Conservation (phyloP, 2,113 vertebrate genomes). For the Prunella fulvescens region DNA sequence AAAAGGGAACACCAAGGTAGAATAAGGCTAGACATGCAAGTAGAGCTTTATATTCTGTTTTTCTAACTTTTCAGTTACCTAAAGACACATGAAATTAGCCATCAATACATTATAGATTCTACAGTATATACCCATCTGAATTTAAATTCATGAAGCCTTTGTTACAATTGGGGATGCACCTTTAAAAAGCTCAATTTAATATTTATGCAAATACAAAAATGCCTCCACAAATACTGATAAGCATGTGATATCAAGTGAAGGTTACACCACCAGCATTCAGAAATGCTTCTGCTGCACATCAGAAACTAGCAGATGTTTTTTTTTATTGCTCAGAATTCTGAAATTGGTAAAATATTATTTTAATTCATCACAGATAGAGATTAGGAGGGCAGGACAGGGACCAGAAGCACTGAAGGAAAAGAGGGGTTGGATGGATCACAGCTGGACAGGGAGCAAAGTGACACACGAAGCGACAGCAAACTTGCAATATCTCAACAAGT, state of each 20-base stretch:
- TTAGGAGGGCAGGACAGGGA: not conserved
- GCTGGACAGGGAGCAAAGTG: not conserved
- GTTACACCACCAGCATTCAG: not conserved
- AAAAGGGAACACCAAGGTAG: not conserved
- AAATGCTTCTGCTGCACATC: not conserved
- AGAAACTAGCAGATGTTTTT: not conserved
- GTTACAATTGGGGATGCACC: not conserved
- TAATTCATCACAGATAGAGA: not conserved
- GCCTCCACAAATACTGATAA: not conserved
- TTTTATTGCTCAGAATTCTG: not conserved
- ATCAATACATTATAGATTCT: not conserved
- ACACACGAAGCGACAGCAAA: not conserved
- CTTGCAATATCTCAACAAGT: not conserved
- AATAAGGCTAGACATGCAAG: not conserved
- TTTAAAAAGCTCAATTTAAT: not conserved
- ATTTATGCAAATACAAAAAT: not conserved
- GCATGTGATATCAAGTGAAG: not conserved
- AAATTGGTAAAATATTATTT: not conserved
- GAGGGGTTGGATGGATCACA: not conserved
- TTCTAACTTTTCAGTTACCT: not conserved
- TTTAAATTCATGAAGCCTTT: not conserved
- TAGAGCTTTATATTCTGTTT: not conserved
- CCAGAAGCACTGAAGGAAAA: not conserved
- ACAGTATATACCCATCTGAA: not conserved
- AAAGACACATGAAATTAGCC: not conserved